phyloP scores from a whole-genome alignment of 1,140 invertebrate genomes.

The Caenorhabditis latens region DNA sequence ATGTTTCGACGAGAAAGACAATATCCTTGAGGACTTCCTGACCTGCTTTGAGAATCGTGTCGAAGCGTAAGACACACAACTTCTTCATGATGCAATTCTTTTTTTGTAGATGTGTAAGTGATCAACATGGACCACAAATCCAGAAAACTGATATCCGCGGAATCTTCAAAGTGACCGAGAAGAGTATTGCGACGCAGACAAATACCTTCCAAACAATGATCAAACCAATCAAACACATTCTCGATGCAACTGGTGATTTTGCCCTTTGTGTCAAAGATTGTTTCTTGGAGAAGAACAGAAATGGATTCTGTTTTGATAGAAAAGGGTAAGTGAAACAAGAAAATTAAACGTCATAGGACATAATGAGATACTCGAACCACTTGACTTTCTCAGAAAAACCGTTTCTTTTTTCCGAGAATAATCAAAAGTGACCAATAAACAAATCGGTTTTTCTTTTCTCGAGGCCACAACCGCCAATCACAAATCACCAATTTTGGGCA shows the following conservation, averaged over 20 bases:
- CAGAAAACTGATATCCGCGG: conserved; percentile 62
- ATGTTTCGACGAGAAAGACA: conserved; percentile 66
- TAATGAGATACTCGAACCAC: conserved; percentile 11
- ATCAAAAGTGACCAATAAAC: conserved; percentile 42
- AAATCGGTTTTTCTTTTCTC: conserved; percentile 31
- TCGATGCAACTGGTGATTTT: conserved; percentile 67
- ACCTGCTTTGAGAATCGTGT: conserved; percentile 67
- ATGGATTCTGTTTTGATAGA: conserved; percentile 67
- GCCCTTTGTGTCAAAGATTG: conserved; percentile 66
- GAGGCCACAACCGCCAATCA: conserved; percentile 16
- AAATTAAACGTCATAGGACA: conserved; percentile 17
- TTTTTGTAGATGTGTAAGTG: conserved; percentile 60
- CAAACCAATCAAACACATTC: conserved; percentile 62
- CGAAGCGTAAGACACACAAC: conserved; percentile 59
- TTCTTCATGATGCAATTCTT: neutral
- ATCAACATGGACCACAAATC: conserved; percentile 62
- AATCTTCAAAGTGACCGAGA: conserved; percentile 61
- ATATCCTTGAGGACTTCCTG: conserved; percentile 65
- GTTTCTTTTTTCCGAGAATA: neutral
- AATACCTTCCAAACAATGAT: conserved; percentile 62
- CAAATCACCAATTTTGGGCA: conserved; percentile 15
- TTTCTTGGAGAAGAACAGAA: conserved; percentile 65
- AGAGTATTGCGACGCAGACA: conserved; percentile 55
- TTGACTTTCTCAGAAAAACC: conserved; percentile 27
- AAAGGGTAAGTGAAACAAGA: conserved; percentile 55